Base-by-base conservation (phyloP, 2,888 invertebrate genomes). In the Stegana nigrithorax region DNA sequence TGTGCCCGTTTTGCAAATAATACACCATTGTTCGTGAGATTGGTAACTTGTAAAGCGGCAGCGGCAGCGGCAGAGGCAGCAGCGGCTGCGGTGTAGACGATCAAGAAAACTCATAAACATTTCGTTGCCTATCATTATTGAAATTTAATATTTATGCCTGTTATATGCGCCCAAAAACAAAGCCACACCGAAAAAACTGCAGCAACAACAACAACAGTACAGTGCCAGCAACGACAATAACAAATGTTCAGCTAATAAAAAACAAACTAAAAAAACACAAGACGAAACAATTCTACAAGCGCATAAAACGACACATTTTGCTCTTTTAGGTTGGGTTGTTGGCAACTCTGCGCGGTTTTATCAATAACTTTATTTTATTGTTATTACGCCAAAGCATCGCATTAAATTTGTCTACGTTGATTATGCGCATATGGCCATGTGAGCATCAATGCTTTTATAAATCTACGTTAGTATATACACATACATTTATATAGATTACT, bases 1-100 rank as follows among this genome's bases (percentile, higher is more conserved):
- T 39, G 14, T 39, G 39, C 39, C 39, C n/a, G n/a, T n/a, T n/a
- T n/a, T n/a, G n/a, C n/a, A 19, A 55, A 77, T 75, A 77, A 79
- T 76, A 65, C 78, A 66, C 78, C 72, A 76, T 76, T 76, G 75
- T 79, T 69, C 70, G 65, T 66, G n/a, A n/a, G n/a, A 26, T 17
- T 26, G 25, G 26, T 23, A 44, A 26, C 45, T 19, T 10, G 12
- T 21, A 21, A 12, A 25, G 47, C 47, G 17, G 39, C 32, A 32
- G 32, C 14, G 39, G 39, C 39, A 14, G 17, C 14, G 39, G 17
- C n/a, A 39, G n/a, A 29, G n/a, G 39, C 39, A 39, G 39, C 17
- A n/a, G n/a, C n/a, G n/a, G n/a, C n/a, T n/a, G n/a, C n/a, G n/a
- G n/a, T n/a, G n/a, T n/a, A n/a, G n/a, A n/a, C n/a, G n/a, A n/a